These are phyloP conservation scores for Microdon myrmicae DNA, from an alignment of 2,888 invertebrate species.

Conservation along the genomic window DNA sequence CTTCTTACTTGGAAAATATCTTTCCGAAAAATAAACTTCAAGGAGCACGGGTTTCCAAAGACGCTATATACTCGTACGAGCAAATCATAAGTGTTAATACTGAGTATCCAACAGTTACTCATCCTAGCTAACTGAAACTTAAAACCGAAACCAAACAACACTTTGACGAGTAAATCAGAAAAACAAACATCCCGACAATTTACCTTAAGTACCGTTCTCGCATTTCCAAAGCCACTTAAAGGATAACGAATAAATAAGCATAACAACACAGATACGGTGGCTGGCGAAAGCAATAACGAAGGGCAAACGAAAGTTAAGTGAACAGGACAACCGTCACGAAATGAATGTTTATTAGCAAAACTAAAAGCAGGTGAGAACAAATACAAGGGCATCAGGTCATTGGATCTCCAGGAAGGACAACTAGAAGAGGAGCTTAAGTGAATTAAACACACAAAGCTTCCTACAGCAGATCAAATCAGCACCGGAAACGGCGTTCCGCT, in stretches of 20 bases:
- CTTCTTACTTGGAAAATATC: too few relatives aligned
- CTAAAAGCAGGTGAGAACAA: slow-evolving; percentile 32
- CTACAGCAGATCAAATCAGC: background rate
- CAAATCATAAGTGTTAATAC: background rate
- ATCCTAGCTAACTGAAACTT: too few relatives aligned
- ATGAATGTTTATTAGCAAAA: slow-evolving; percentile 27
- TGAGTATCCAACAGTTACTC: background rate
- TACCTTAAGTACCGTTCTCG: background rate
- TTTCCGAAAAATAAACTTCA: too few relatives aligned
- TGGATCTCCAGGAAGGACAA: background rate
- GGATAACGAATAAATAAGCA: slow-evolving; percentile 6
- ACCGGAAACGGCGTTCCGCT: slow-evolving; percentile 12
- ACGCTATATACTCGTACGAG: background rate
- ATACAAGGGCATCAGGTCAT: slow-evolving; percentile 9
- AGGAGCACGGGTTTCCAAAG: too few relatives aligned
- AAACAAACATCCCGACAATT: slow-evolving; percentile 8
- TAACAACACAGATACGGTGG: background rate
- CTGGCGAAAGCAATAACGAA: too few relatives aligned
- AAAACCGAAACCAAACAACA: slow-evolving; percentile 8
- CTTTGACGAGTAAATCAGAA: slow-evolving; percentile 1
- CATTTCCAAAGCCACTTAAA: slow-evolving; percentile 6
- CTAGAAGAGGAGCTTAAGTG: slow-evolving; percentile 15
- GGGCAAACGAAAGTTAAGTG: slow-evolving; percentile 7
- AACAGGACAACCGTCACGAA: slow-evolving; percentile 11
- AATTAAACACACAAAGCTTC: slow-evolving; percentile 22